Evolutionary conservation across 1,140 invertebrate genomes (phyloP), one percentile per base, ranked within the genome.

Genomic region (Nasonia vitripennis): DNA sequence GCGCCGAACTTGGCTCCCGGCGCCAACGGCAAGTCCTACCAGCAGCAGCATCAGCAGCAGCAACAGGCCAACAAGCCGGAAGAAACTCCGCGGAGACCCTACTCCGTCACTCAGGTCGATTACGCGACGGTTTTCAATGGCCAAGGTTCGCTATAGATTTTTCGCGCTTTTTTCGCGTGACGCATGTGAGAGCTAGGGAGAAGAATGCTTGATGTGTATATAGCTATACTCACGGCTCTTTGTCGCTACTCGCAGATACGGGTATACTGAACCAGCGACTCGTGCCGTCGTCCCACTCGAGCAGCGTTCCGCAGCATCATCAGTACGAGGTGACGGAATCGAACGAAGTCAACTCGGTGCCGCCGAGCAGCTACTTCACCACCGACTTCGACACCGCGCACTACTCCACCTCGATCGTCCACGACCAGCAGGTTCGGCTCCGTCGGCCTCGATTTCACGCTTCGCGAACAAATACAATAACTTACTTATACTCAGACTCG

Each of bases 1-100:
- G 96, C 96, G 11, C 96, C 96, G 11, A 97, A 97, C 92, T 92
- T 96, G n/a, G 95, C 95, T 31, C 90, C 88, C 6, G 27, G 27
- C 27, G 89, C 91, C 23, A 91, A 90, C 71, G 91, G 90, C 23
- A 89, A 89, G 12, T 90, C 88, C 71, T 70, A 86, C 2, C 84
- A 86, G 11, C 55, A 68, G 14, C 70, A 74, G 11, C 74, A 48
- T 9, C 74, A 77, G 27, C 67, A 23, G 27, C 80, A 83, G 34
- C 71, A 73, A 62, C 48, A 83, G n/a, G 71, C 62, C 2, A 41
- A 5, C 55, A 83, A 77, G 34, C 48, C 14, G 83, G 88, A 77
- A 71, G 73, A 55, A 83, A 81, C 48, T 34, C 55, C 0, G 83
- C 90, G 51, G 84, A 89, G 14, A 74, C 37, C 27, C 51, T 71